Evolutionary conservation across 2,888 invertebrate genomes (phyloP).

Genomic region (Acleris emargana): DNA sequence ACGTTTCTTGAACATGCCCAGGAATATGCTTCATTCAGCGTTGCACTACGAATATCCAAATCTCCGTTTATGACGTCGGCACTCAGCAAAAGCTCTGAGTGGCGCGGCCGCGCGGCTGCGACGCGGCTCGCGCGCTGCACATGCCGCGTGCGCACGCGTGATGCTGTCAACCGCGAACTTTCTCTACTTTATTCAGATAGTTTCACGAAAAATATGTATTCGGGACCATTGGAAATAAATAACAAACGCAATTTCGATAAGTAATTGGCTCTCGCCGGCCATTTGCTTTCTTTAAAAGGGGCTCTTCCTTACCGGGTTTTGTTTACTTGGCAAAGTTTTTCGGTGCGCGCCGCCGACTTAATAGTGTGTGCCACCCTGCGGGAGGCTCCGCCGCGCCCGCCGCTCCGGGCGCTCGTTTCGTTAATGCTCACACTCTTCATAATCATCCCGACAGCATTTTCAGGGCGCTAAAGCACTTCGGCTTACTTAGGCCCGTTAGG

Average conservation of each 20-base stretch:
- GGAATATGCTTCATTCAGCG: neutral
- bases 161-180: conserved; percentile 61
- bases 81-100: neutral
- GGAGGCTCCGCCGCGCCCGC: neutral
- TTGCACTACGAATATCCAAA: neutral
- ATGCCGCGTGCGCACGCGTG: conserved; percentile 52
- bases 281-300: conserved; percentile 45
- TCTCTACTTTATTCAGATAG: conserved; percentile 49
- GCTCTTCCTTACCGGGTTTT: conserved; percentile 50
- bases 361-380: conserved; percentile 26
- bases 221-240: conserved; percentile 31
- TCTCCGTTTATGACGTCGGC: neutral
- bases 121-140: neutral
- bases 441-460: conserved; percentile 43
- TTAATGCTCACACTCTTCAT: conserved; percentile 52
- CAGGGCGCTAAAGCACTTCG: neutral
- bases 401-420: conserved; percentile 43
- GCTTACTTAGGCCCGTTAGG: neutral
- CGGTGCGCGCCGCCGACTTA: conserved; percentile 50
- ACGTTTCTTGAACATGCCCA: conserved; percentile 9
- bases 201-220: conserved; percentile 34
- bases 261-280: conserved; percentile 38
- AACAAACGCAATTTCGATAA: conserved; percentile 41
- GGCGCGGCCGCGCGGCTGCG: neutral
- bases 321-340: conserved; percentile 60